Evolutionary conservation across 1,140 invertebrate genomes (phyloP), one percentile per base, ranked within the genome.

Genomic region (Dendrolimus punctatus): DNA sequence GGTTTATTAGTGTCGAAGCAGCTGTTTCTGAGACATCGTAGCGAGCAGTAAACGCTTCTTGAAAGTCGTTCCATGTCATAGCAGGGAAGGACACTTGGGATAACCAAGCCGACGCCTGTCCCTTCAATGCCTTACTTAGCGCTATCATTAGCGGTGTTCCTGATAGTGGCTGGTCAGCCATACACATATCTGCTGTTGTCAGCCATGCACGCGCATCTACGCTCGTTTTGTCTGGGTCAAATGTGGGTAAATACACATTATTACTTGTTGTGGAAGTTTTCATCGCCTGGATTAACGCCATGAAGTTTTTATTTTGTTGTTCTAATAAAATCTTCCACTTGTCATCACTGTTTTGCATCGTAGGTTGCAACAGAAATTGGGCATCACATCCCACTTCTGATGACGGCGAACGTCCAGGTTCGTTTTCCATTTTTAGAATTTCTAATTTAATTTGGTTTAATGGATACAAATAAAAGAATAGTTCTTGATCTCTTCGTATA

Each of bases 1-100:
- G 23, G 8, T 49, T 55, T 0, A 57, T 51, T 0, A 62, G 47
- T 6, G 46, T 57, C 40, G 54, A 62, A 9, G 67, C 62, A 44
- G 60, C 42, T 37, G 64, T 72, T 54, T 74, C 66, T 7, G 48
- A 8, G 37, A 37, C 48, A 0, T 60, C 62, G 10, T 39, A 60
- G 38, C 10, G 40, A 6, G 7, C 55, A 47, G n/a, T 68, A 55
- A 23, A 52, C 10, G 8, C 40, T 5, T 39, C 53, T 39, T 62
- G 57, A 40, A 66, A 62, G 3, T 62, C 40, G 3, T 7, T 42
- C 64, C 64, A 66, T 6, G 51, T 59, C 52, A 60, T 60, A 6
- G 49, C 58, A 42, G 44, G 55, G 41, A 58, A 64, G 0, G 62
- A 49, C 6, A 60, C 51, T 39, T 52, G 46, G 3, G 58, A 56